phyloP scores from a whole-genome alignment of 2,888 invertebrate genomes.

The Eupithecia vulgata region DNA sequence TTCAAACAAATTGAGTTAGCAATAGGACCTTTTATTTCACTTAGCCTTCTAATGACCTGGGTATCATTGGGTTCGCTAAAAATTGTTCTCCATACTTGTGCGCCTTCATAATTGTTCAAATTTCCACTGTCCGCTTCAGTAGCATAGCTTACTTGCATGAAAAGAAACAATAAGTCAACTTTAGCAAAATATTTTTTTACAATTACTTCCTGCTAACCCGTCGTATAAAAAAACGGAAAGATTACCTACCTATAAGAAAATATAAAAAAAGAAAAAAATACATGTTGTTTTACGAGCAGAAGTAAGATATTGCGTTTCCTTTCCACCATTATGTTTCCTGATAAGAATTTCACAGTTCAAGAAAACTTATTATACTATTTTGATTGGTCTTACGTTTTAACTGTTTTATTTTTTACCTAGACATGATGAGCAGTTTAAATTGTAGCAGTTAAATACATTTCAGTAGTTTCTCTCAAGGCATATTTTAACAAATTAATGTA shows the following conservation, averaged over 20 bases:
- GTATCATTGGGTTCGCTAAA: constrained; percentile 46
- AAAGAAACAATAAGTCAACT: constrained; percentile 14
- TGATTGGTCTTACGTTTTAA: neutral
- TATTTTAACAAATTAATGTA: too few species aligned
- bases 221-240: neutral
- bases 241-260: neutral
- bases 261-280: constrained; percentile 3
- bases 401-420: neutral
- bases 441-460: neutral
- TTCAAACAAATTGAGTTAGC: neutral
- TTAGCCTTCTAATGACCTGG: constrained; percentile 47
- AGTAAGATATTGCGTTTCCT: constrained; percentile 11
- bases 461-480: neutral
- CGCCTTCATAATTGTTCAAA: constrained; percentile 47
- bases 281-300: constrained; percentile 21
- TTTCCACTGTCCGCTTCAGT: constrained; percentile 28
- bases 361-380: constrained; percentile 4
- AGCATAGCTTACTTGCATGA: constrained; percentile 35
- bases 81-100: constrained; percentile 56
- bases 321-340: neutral
- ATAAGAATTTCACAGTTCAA: constrained; percentile 37
- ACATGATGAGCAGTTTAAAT: neutral
- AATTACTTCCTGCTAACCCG: neutral
- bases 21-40: constrained; percentile 48
- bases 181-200: neutral